A percentile compares a stretch with the other conserved stretches of the same genome.
Conservation (phyloP, 1,140 invertebrate genomes). For the Bradynema listronoti region DNA sequence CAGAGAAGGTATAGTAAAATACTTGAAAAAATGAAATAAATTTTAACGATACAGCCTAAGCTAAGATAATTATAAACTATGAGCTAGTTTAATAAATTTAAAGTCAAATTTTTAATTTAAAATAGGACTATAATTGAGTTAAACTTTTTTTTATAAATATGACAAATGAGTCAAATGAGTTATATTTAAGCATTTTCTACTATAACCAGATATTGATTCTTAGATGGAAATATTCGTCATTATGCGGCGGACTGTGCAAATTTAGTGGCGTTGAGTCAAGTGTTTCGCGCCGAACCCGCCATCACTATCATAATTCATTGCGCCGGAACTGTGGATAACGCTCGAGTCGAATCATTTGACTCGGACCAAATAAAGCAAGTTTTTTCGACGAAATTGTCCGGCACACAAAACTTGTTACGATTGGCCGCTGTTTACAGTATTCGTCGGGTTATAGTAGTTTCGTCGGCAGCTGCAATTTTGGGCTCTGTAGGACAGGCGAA, state of each 20-base stretch:
- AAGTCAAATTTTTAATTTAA: too few relatives aligned
- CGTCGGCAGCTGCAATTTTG: slow-evolving; percentile 29
- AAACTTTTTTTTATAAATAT: too few relatives aligned
- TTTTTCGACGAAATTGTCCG: slow-evolving; percentile 24
- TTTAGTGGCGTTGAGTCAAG: not conserved
- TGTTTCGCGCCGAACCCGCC: slow-evolving; percentile 15
- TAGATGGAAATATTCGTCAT: too few relatives aligned
- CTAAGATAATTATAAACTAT: too few relatives aligned
- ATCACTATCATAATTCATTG: slow-evolving; percentile 25
- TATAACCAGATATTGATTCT: too few relatives aligned
- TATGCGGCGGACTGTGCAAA: slow-evolving; percentile 15
- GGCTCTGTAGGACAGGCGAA: slow-evolving; percentile 30
- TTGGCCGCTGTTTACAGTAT: slow-evolving; percentile 6
- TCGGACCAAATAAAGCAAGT: slow-evolving; percentile 14
- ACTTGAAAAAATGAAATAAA: not conserved
- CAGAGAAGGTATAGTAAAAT: not conserved
- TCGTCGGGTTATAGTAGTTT: slow-evolving; percentile 20
- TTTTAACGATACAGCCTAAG: too few relatives aligned
- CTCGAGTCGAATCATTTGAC: slow-evolving; percentile 9
- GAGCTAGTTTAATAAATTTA: too few relatives aligned
- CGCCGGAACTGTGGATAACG: slow-evolving; percentile 26
- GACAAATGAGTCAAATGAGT: too few relatives aligned
- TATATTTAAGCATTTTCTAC: too few relatives aligned
- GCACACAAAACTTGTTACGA: slow-evolving; percentile 27
- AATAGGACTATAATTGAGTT: too few relatives aligned